phyloP scores from a whole-genome alignment of 2,113 vertebrate genomes.

The Myrmophylax atrothorax region DNA sequence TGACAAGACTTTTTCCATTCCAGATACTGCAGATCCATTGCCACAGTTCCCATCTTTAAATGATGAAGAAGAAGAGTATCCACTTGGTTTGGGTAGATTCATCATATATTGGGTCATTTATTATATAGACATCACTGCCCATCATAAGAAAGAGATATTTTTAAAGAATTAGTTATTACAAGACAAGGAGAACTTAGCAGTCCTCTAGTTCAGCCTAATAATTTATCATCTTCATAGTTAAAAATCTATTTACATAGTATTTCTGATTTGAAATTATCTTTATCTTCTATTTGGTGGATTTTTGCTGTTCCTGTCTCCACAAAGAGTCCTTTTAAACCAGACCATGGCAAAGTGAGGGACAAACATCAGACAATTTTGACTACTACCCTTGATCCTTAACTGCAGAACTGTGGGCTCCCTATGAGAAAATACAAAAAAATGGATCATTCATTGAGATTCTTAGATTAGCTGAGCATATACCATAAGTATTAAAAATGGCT shows the following conservation, averaged over 20 bases:
- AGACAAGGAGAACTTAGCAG: background rate
- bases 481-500: slow-evolving; percentile 8
- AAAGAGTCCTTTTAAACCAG: background rate
- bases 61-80: background rate
- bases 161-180: background rate
- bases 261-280: background rate
- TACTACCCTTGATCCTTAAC: background rate
- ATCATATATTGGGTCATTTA: background rate
- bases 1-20: too few relatives aligned
- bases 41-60: background rate
- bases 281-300: background rate
- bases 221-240: background rate
- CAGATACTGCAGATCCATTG: too few relatives aligned
- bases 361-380: background rate
- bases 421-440: background rate
- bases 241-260: background rate
- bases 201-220: background rate
- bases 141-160: background rate
- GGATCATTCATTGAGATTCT: background rate
- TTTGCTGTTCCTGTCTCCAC: background rate
- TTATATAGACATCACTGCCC: background rate
- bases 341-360: background rate
- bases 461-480: background rate
- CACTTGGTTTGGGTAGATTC: background rate
- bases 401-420: background rate